Conservation (phyloP, 1,140 invertebrate species). For the Campoletis sonorensis region DNA sequence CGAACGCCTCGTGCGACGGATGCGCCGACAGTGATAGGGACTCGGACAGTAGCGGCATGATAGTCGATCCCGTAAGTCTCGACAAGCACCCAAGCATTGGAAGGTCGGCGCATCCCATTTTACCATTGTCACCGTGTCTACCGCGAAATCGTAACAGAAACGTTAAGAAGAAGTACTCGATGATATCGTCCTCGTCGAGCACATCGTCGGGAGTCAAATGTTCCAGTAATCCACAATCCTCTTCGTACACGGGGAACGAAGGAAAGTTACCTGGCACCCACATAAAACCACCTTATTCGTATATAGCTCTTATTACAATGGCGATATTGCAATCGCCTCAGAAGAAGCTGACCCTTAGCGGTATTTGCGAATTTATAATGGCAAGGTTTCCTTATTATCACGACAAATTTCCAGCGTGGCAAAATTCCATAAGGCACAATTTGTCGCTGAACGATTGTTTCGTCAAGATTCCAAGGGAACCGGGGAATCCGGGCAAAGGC, state of each 20-base stretch:
- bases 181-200: slow-evolving; percentile 62
- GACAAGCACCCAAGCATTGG: slow-evolving; percentile 65
- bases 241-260: slow-evolving; percentile 54
- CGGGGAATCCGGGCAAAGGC: slow-evolving; percentile 98
- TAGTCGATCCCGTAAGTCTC: slow-evolving; percentile 74
- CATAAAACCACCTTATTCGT: slow-evolving; percentile 98
- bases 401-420: slow-evolving; percentile 97
- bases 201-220: slow-evolving; percentile 36
- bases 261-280: slow-evolving; percentile 75
- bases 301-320: slow-evolving; percentile 99
- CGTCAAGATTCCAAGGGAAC: slow-evolving; percentile 98
- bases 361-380: slow-evolving; percentile 99
- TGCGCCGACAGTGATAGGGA: slow-evolving; percentile 73
- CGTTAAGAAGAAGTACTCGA: slow-evolving; percentile 68
- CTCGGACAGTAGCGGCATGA: slow-evolving; percentile 74
- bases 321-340: slow-evolving; percentile 98
- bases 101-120: slow-evolving; percentile 32
- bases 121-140: slow-evolving; percentile 8
- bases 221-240: slow-evolving; percentile 14
- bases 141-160: slow-evolving; percentile 40
- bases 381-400: slow-evolving; percentile 96
- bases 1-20: slow-evolving; percentile 71
- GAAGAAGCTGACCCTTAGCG: slow-evolving; percentile 96
- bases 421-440: slow-evolving; percentile 98
- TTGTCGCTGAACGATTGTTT: slow-evolving; percentile 99